These are phyloP conservation scores for Alauda arvensis DNA, from an alignment of 2,797 vertebrate genomes.

Conservation along the genomic window DNA sequence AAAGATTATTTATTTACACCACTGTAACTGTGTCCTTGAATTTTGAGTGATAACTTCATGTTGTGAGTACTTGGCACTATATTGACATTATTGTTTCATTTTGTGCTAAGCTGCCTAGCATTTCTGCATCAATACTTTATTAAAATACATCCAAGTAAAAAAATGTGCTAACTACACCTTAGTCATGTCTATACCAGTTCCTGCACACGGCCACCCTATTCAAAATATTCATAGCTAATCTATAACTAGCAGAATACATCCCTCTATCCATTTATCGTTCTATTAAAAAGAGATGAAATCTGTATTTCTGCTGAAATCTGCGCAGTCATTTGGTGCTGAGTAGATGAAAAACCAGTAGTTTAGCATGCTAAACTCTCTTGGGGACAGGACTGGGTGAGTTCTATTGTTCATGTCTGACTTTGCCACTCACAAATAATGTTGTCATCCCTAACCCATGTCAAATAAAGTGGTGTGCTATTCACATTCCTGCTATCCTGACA, in stretches of 20 bases:
- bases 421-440: neutral
- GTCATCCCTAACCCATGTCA: rapidly evolving
- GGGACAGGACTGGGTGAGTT: neutral
- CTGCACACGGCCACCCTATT: neutral
- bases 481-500: neutral
- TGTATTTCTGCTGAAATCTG: neutral
- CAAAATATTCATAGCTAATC: neutral
- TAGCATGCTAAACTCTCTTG: neutral
- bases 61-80: neutral
- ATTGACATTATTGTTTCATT: neutral
- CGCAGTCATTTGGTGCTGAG: neutral
- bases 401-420: neutral
- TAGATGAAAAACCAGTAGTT: neutral
- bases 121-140: neutral
- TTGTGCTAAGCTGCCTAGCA: neutral
- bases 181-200: neutral
- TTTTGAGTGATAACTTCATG: neutral
- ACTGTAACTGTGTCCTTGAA: neutral
- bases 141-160: neutral
- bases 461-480: neutral
- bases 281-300: neutral
- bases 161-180: neutral
- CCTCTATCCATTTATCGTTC: neutral
- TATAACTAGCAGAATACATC: neutral
- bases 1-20: neutral